Percentiles rank a stretch among this genome's conserved stretches.
Conservation (phyloP, 2,797 vertebrate genomes). For the Semotilus atromaculatus region DNA sequence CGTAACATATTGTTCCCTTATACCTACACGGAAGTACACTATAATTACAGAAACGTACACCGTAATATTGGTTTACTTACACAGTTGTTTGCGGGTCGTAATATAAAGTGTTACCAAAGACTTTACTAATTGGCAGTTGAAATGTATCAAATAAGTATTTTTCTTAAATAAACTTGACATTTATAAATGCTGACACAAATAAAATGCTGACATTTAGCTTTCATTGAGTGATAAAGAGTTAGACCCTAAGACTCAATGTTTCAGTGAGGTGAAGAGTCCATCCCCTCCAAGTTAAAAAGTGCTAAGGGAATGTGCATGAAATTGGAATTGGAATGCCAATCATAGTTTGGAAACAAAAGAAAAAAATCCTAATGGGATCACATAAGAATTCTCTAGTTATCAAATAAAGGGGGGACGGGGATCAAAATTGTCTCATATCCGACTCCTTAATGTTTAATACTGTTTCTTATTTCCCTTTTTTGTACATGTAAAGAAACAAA, state of each 20-base stretch:
- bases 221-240: neutral
- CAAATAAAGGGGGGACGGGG: too few species aligned
- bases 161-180: too few species aligned
- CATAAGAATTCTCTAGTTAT: too few species aligned
- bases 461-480: neutral
- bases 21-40: too few species aligned
- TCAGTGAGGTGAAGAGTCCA: neutral
- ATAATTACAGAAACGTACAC: too few species aligned
- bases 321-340: slow-evolving; percentile 1
- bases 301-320: neutral
- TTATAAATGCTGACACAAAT: too few species aligned
- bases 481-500: slow-evolving; percentile 1
- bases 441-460: neutral
- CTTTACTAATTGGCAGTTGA: neutral
- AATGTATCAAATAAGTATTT: too few species aligned
- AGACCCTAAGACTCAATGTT: slow-evolving; percentile 1
- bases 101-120: too few species aligned
- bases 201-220: slow-evolving; percentile 29
- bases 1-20: too few species aligned
- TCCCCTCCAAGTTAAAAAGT: neutral
- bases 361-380: slow-evolving; percentile 8
- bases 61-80: too few species aligned
- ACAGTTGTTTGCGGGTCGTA: too few species aligned
- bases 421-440: too few species aligned
- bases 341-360: neutral